Conservation (phyloP, 2,888 invertebrate species). For the Crematogaster levior region DNA sequence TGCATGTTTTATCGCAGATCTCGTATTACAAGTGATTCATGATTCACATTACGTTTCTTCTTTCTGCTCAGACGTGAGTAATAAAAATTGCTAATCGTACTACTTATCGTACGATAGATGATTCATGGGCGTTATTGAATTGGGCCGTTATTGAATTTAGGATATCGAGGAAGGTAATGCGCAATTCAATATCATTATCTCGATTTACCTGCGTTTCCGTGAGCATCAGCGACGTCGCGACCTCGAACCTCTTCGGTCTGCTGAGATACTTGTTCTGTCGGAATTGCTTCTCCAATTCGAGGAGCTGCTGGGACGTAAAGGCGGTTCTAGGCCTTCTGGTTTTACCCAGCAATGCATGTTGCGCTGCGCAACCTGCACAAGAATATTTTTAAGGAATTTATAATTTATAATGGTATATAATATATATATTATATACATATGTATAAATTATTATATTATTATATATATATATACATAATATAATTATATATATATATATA, state of each 20-base stretch:
- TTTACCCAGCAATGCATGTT: constrained; percentile 94
- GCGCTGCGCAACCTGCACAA: constrained; percentile 87
- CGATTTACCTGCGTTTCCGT: constrained; percentile 97
- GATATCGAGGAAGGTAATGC: constrained; percentile 26
- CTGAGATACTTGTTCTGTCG: constrained; percentile 99
- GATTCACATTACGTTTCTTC: neutral
- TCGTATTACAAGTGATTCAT: constrained; percentile 24
- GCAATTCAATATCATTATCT: constrained; percentile 41
- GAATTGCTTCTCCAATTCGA: constrained; percentile 99
- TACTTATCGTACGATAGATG: constrained; percentile 43
- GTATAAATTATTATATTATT: no score
- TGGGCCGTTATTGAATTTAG: constrained; percentile 30
- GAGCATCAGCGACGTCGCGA: constrained; percentile 98
- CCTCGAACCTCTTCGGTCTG: constrained; percentile 98
- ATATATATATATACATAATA: no score
- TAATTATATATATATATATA: no score
- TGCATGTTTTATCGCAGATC: neutral
- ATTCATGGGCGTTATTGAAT: constrained; percentile 9
- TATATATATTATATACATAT: no score
- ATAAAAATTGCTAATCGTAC: constrained; percentile 40
- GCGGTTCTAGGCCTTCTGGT: constrained; percentile 98
- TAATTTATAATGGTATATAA: neutral
- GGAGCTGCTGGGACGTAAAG: constrained; percentile 98
- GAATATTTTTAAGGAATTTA: neutral
- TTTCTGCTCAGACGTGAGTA: constrained; percentile 15